Evolutionary conservation across 2,888 invertebrate genomes (phyloP).

Genomic region (Orchesellides sinensis): DNA sequence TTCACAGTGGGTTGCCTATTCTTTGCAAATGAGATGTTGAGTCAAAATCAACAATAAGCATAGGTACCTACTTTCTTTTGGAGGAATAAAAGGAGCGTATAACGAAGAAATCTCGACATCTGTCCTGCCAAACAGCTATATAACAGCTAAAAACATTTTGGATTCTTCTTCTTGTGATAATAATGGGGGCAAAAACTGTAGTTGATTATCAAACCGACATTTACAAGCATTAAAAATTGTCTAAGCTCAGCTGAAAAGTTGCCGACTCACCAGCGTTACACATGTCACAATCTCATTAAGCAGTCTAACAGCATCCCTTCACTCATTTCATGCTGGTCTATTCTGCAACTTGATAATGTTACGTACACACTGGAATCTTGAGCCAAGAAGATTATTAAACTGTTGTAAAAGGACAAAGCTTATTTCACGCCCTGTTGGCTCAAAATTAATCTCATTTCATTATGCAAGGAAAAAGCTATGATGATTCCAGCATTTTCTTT

Average conservation of each 20-base stretch:
- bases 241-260: slow-evolving; percentile 1
- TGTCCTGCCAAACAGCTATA: neutral
- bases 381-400: neutral
- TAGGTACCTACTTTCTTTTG: too few species aligned
- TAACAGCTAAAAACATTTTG: neutral
- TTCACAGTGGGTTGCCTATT: too few species aligned
- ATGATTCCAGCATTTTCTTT: slow-evolving; percentile 16
- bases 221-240: neutral
- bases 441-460: slow-evolving; percentile 50
- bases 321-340: slow-evolving; percentile 8
- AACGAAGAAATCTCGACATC: too few species aligned
- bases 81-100: too few species aligned
- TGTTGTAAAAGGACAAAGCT: slow-evolving; percentile 36
- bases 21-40: too few species aligned
- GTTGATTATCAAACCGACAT: neutral
- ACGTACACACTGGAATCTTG: neutral
- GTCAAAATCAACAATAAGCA: too few species aligned
- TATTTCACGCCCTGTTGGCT: slow-evolving; percentile 57
- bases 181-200: neutral
- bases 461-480: slow-evolving; percentile 17
- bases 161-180: neutral
- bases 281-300: slow-evolving; percentile 49
- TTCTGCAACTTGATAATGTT: neutral
- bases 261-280: slow-evolving; percentile 22
- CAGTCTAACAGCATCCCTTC: neutral